Percentiles rank a stretch among this genome's conserved stretches.
Evolutionary conservation across 92 coral and sea anemone genomes (phyloP).

Genomic region (Metridium senile): DNA sequence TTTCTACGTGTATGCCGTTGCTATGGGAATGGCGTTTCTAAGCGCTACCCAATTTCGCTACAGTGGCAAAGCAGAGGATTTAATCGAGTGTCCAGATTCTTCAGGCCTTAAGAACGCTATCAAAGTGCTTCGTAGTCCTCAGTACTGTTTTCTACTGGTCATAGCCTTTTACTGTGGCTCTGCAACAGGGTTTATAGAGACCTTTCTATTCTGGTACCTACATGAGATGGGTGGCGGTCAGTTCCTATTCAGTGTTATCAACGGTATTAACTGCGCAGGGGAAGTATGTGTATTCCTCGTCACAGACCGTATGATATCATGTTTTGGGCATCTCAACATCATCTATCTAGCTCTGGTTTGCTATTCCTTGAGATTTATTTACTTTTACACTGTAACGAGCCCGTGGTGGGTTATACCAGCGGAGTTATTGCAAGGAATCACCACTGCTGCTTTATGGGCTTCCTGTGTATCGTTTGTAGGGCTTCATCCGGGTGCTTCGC

Average conservation of each 20-base stretch:
- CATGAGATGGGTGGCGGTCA: constrained; percentile 95
- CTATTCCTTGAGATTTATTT: constrained; percentile 76
- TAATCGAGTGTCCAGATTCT: constrained; percentile 16
- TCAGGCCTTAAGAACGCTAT: constrained; percentile 54
- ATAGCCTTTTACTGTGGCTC: constrained; percentile 95
- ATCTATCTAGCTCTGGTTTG: constrained; percentile 80
- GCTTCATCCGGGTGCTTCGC: constrained; percentile 83
- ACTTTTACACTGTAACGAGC: constrained; percentile 71
- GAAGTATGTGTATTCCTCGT: constrained; percentile 83
- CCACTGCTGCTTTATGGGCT: constrained; percentile 99
- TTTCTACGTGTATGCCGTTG: constrained; percentile 83
- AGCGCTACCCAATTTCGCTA: constrained; percentile 85
- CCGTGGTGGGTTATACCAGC: constrained; percentile 98
- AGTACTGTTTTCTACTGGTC: constrained; percentile 82
- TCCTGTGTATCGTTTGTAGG: constrained; percentile 96
- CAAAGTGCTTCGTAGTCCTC: constrained; percentile 65
- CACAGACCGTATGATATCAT: constrained; percentile 69
- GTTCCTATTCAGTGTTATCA: constrained; percentile 79
- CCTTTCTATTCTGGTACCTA: constrained; percentile 93
- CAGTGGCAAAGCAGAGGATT: constrained; percentile 17
- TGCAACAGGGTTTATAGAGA: constrained; percentile 97
- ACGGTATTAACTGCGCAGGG: constrained; percentile 88
- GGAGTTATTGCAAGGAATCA: constrained; percentile 91
- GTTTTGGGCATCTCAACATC: constrained; percentile 79
- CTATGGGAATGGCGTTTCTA: constrained; percentile 75